Evolutionary conservation across 2,797 vertebrate species (phyloP).

Genomic region (Sebastes hubbsi): DNA sequence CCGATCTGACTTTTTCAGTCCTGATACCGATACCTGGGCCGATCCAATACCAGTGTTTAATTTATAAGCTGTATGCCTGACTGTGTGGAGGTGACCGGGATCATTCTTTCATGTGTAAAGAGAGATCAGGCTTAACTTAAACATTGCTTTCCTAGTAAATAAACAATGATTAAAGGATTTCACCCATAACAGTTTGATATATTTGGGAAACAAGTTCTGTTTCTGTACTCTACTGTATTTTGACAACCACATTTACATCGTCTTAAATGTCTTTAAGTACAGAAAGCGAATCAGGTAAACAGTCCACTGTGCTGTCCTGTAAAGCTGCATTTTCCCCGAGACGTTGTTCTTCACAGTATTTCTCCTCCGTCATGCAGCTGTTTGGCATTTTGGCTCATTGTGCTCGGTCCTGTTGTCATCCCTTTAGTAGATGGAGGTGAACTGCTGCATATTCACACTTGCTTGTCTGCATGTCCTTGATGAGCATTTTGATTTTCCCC

Average conservation of each 20-base stretch:
- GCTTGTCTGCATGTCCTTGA: not conserved
- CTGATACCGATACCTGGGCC: too few relatives aligned
- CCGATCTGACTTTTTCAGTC: too few relatives aligned
- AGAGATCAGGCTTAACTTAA: too few relatives aligned
- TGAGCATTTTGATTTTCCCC: not conserved
- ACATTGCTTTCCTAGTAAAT: too few relatives aligned
- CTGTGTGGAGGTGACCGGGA: too few relatives aligned
- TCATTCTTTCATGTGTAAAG: too few relatives aligned
- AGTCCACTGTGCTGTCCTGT: not conserved
- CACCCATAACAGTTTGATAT: not conserved
- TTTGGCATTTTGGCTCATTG: not conserved
- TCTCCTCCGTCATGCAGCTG: not conserved
- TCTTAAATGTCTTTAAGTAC: not conserved
- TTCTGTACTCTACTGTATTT: not conserved
- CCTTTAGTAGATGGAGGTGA: not conserved
- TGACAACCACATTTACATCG: not conserved
- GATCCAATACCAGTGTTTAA: too few relatives aligned
- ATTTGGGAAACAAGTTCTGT: not conserved
- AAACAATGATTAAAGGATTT: not conserved
- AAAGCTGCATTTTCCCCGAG: not conserved
- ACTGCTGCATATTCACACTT: not conserved
- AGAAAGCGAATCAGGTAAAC: not conserved
- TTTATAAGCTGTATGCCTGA: too few relatives aligned
- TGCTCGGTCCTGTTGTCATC: not conserved
- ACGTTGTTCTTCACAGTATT: not conserved